These are phyloP conservation scores for Betta splendens DNA, from an alignment of 2,797 vertebrate species.

Conservation along the genomic window DNA sequence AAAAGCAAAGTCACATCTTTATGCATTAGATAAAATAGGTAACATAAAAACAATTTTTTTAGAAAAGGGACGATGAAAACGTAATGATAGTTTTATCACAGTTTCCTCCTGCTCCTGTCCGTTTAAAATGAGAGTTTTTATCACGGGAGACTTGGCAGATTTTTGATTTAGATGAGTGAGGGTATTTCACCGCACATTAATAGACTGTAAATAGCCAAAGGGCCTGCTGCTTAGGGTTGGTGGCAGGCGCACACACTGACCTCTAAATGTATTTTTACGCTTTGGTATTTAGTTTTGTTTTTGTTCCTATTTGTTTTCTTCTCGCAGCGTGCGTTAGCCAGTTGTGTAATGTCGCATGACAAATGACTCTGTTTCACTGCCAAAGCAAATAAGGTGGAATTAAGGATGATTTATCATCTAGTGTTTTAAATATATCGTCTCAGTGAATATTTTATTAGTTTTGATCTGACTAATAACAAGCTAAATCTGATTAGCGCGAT, in stretches of 20 bases:
- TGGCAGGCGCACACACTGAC: constrained; percentile 41
- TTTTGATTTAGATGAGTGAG: constrained; percentile 72
- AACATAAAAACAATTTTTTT: constrained; percentile 68
- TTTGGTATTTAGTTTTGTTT: constrained; percentile 29
- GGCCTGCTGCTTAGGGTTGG: constrained; percentile 29
- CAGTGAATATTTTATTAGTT: constrained; percentile 44
- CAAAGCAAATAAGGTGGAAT: constrained; percentile 40
- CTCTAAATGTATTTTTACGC: constrained; percentile 47
- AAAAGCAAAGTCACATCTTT: constrained; percentile 35
- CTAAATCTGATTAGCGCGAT: constrained; percentile 40
- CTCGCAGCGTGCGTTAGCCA: not conserved
- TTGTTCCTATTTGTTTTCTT: not conserved
- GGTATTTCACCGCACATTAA: constrained; percentile 59
- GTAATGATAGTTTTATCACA: constrained; percentile 65
- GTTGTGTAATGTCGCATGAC: constrained; percentile 24
- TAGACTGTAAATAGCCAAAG: constrained; percentile 66
- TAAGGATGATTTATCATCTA: constrained; percentile 27
- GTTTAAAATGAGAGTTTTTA: constrained; percentile 59
- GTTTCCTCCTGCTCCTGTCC: constrained; percentile 25
- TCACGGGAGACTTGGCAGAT: constrained; percentile 57
- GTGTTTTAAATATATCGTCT: constrained; percentile 39
- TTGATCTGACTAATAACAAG: constrained; percentile 34
- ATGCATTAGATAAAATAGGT: constrained; percentile 38
- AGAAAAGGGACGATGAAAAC: constrained; percentile 35
- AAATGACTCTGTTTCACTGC: constrained; percentile 9